Percentiles rank a stretch among this genome's conserved stretches.
These are phyloP conservation scores for Tanytarsus gracilentus DNA, from an alignment of 2,888 invertebrate species.

Conservation along the genomic window DNA sequence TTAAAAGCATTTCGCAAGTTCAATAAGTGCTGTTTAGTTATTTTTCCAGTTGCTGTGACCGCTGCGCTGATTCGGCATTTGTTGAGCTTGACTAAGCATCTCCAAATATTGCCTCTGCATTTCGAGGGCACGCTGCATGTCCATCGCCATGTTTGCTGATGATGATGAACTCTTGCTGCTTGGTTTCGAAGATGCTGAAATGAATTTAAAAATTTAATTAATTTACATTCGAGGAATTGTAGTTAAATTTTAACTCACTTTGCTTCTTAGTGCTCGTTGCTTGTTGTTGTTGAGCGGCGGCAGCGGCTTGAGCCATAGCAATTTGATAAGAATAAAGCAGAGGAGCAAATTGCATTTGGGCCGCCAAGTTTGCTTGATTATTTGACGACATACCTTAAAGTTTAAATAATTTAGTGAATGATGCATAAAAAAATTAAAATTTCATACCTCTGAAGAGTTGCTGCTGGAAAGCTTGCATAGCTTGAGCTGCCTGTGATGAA, in stretches of 20 bases:
- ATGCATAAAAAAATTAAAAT: neutral
- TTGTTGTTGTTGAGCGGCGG: slow-evolving; percentile 31
- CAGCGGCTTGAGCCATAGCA: slow-evolving; percentile 68
- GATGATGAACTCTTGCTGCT: slow-evolving; percentile 39
- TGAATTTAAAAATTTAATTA: neutral
- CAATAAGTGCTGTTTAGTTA: slow-evolving; percentile 1
- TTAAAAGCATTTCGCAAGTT: too few relatives aligned
- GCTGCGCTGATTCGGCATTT: slow-evolving; percentile 42
- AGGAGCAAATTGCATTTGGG: slow-evolving; percentile 81
- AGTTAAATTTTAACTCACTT: slow-evolving; percentile 2
- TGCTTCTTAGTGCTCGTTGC: slow-evolving; percentile 40
- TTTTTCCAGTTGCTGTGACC: slow-evolving; percentile 43
- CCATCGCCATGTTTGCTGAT: slow-evolving; percentile 36
- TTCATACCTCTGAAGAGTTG: slow-evolving; percentile 67
- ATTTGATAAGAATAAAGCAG: slow-evolving; percentile 82
- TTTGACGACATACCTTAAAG: slow-evolving; percentile 37
- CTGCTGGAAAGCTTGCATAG: slow-evolving; percentile 77
- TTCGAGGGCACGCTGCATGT: slow-evolving; percentile 78
- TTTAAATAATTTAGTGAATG: neutral
- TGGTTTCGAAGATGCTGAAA: slow-evolving; percentile 40
- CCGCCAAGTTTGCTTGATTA: slow-evolving; percentile 45
- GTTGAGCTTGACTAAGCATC: slow-evolving; percentile 68
- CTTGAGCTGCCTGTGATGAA: slow-evolving; percentile 52
- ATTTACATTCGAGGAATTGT: neutral
- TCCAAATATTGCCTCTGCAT: slow-evolving; percentile 92